These are phyloP conservation scores for Thalpophila matura DNA, from an alignment of 2,888 invertebrate genomes.

Conservation along the genomic window DNA sequence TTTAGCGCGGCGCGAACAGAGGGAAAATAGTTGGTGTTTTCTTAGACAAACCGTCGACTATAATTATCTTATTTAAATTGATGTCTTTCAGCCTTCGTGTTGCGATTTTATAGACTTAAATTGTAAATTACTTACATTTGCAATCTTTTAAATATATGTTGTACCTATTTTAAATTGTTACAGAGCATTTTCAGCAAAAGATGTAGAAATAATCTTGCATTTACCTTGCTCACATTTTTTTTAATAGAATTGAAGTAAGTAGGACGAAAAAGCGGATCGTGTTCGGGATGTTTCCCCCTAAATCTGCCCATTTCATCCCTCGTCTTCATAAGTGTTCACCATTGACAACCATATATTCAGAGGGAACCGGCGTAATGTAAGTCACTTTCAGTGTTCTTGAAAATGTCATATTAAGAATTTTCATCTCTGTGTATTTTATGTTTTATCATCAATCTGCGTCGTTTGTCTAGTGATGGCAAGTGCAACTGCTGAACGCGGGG, in stretches of 20 bases:
- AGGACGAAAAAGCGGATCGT: conserved; percentile 12
- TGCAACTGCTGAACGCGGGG: too few species aligned
- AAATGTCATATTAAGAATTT: conserved; percentile 1
- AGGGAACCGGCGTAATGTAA: conserved; percentile 12
- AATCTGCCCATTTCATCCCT: conserved; percentile 35
- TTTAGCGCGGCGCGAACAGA: conserved; percentile 60
- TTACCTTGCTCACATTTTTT: conserved; percentile 27
- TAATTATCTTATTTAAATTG: conserved; percentile 63
- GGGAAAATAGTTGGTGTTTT: conserved; percentile 64
- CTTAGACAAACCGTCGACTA: conserved; percentile 61
- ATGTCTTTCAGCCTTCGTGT: conserved; percentile 31
- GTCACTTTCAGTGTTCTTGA: conserved; percentile 10
- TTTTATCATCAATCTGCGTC: not conserved
- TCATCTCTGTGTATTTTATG: not conserved
- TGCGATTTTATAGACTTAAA: conserved; percentile 13
- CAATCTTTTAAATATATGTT: not conserved
- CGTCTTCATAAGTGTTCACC: conserved; percentile 43
- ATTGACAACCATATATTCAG: conserved; percentile 39
- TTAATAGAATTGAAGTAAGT: conserved; percentile 22
- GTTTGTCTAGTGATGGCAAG: too few species aligned
- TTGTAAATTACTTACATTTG: conserved; percentile 11
- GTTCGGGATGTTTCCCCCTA: conserved; percentile 9
- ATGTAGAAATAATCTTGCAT: conserved; percentile 4
- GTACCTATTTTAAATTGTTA: not conserved
- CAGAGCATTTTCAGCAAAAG: not conserved